Evolutionary conservation across 2,113 vertebrate species (phyloP), one percentile per base, ranked within the genome.

Genomic region (Onychostruthus taczanowskii): DNA sequence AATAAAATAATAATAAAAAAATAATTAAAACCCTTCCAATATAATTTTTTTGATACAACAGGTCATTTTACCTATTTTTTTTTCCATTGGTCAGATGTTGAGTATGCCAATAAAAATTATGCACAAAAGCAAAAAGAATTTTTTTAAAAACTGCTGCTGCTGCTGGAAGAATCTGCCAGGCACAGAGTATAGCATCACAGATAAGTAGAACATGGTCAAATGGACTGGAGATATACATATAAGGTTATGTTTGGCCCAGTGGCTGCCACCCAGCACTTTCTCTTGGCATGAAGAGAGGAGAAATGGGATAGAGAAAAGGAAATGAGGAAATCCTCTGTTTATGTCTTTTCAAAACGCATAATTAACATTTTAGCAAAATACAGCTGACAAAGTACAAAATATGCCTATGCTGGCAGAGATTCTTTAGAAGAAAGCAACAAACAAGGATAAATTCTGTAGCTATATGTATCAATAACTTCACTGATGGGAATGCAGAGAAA

Each of bases 91-190:
- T 44, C 46, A 55, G 9, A 28, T 55, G 7, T 6, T 64, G n/a
- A 55, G 6, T 23, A 33, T 23, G 11, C 9, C 23, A 55, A 23
- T 55, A 84, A 55, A 27, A 59, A 52, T 24, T 41, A 35, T 10
- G 3, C 7, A 16, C 9, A 61, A 68, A 22, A 68, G 9, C 9
- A 61, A 59, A 52, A 59, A 18, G 0, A 44, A 6, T 18, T 50
- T 31, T 26, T 35, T 35, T 0, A 10, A 33, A 61, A 59, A 37
- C 5, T 66, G 4, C 3, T 35, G 3, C 11, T 44, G 3, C 11
- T 44, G 3, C 21, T 52, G 27, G 37, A 50, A 68, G 14, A 50
- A 31, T 67, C 35, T 85, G 1, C 16, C 26, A 61, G 53, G 13
- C 14, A 68, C 7, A 33, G 31, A 43, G 6, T 37, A 8, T 22